Evolutionary conservation across 2,888 invertebrate genomes (phyloP).

Genomic region (Limnephilus lunatus): DNA sequence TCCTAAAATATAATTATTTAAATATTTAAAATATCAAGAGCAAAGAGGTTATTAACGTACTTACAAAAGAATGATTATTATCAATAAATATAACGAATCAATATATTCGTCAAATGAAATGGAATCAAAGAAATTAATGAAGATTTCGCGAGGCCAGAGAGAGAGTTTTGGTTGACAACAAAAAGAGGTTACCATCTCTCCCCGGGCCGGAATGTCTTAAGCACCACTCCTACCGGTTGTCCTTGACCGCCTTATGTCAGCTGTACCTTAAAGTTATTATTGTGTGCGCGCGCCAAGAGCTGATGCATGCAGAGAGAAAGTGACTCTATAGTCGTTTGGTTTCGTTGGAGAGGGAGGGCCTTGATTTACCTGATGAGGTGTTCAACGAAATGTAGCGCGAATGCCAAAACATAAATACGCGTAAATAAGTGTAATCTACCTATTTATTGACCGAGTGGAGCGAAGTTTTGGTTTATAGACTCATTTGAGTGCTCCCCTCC

Average conservation of each 20-base stretch:
- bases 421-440: background rate
- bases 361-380: background rate
- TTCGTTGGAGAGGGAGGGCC: background rate
- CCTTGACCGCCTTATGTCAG: constrained; percentile 51
- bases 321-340: constrained; percentile 39
- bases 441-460: background rate
- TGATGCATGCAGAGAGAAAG: constrained; percentile 49
- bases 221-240: constrained; percentile 17
- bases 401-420: background rate
- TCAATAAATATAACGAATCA: background rate
- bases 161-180: constrained; percentile 10
- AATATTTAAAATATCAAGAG: too few relatives aligned
- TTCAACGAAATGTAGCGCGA: background rate
- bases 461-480: too few relatives aligned
- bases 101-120: background rate
- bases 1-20: too few relatives aligned
- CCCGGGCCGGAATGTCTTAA: constrained; percentile 18
- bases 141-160: constrained; percentile 26
- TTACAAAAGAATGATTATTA: too few relatives aligned
- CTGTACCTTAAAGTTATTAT: constrained; percentile 30
- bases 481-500: too few relatives aligned
- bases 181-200: constrained; percentile 19
- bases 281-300: background rate
- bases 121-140: background rate
- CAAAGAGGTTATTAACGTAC: too few relatives aligned